Percentiles rank a stretch among this genome's conserved stretches.
Evolutionary conservation across 2,888 invertebrate genomes (phyloP).

Genomic region (Terebella lapidaria): DNA sequence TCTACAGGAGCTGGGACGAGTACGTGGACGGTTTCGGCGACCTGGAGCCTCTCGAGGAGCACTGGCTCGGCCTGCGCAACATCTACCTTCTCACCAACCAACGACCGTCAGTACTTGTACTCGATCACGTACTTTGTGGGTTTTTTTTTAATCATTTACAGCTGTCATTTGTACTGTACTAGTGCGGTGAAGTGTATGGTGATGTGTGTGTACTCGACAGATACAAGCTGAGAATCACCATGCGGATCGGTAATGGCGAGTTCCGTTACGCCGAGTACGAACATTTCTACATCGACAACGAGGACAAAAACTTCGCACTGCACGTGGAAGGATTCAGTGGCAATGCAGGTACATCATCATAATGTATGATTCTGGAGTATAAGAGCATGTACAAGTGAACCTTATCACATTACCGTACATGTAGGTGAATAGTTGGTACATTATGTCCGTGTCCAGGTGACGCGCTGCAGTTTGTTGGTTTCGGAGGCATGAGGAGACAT

Average conservation of each 20-base stretch:
- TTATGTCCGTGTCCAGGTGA: conserved; percentile 11
- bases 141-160: too few relatives aligned
- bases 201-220: background rate
- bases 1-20: conserved; percentile 12
- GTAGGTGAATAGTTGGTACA: background rate
- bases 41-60: conserved; percentile 3
- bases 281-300: conserved; percentile 11
- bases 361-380: too few relatives aligned
- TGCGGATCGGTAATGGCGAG: conserved; percentile 5
- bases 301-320: conserved; percentile 10
- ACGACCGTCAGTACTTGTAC: conserved; percentile 3
- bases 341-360: conserved; percentile 3
- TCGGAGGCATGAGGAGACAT: conserved; percentile 4
- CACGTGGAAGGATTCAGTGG: conserved; percentile 10
- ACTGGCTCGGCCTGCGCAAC: conserved; percentile 19
- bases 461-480: conserved; percentile 6
- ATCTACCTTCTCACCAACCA: conserved; percentile 13
- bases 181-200: too few relatives aligned
- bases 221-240: conserved; percentile 9
- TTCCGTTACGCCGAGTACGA: conserved; percentile 13
- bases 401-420: background rate
- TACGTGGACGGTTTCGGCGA: conserved; percentile 16
- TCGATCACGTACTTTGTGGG: too few relatives aligned
- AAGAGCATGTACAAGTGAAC: background rate
- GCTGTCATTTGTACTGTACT: too few relatives aligned